Evolutionary conservation across 2,797 vertebrate species (phyloP), one percentile per base, ranked within the genome.

Genomic region (Holocentrus rufus): DNA sequence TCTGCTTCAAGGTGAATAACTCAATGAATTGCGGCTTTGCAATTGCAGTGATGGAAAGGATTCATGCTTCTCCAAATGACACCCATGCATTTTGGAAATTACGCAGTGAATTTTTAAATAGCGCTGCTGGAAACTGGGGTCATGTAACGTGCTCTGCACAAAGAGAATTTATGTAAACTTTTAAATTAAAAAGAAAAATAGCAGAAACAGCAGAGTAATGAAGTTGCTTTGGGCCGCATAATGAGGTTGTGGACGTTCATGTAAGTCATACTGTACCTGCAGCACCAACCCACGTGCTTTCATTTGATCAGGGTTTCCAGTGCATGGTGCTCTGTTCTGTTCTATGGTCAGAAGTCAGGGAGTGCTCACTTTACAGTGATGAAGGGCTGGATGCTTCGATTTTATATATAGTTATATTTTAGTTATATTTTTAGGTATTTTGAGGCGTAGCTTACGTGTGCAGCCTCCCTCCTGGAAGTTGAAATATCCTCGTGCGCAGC

Each of bases 391-490:
- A n/a, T n/a, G n/a, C n/a, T n/a, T n/a, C n/a, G n/a, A n/a, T n/a
- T n/a, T n/a, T n/a, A n/a, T n/a, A n/a, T n/a, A n/a, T n/a, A n/a
- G n/a, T n/a, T n/a, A n/a, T n/a, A n/a, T n/a, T n/a, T n/a, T n/a
- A n/a, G n/a, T n/a, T n/a, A n/a, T n/a, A n/a, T n/a, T n/a, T n/a
- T n/a, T n/a, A n/a, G n/a, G n/a, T n/a, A n/a, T n/a, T n/a, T n/a
- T n/a, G n/a, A n/a, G n/a, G n/a, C n/a, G n/a, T n/a, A n/a, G n/a
- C 85, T 94, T 94, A 99, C 97, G 85, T 78, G 95, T 95, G 87
- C 98, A 99, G 69, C 98, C 97, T 64, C 98, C 98, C 89, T 99
- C 98, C 90, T 99, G 95, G 82, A 98, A 98, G 89, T 94, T 95
- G 92, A 95, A 98, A 91, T 94, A 95, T n/a, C 97, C 97, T 1